Evolutionary conservation across 2,113 vertebrate genomes (phyloP), one percentile per base, ranked within the genome.

Genomic region (Pseudorasbora parva): DNA sequence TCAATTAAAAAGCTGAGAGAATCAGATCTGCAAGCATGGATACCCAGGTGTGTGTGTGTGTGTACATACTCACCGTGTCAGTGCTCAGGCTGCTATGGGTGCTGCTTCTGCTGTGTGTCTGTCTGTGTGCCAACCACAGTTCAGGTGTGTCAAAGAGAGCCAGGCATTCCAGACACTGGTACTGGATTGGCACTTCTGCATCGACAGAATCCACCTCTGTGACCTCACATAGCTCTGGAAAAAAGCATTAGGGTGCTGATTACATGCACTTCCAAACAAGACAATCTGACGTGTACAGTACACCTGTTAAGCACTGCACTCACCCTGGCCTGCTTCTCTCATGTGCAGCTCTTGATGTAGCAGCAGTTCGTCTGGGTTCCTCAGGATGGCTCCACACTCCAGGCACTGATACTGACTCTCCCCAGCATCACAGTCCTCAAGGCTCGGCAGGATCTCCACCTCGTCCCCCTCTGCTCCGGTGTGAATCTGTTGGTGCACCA

Each of bases 281-380:
- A 54, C 51, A 54, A 54, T 54, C 51, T 21, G 51, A 33, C 47
- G 12, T 75, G 47, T 25, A 33, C 47, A 56, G n/a, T n/a, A n/a
- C n/a, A n/a, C n/a, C n/a, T n/a, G n/a, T n/a, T n/a, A n/a, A n/a
- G 49, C 10, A 23, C 37, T 5, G 21, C 21, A 45, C 78, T 80
- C 78, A 80, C 78, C 92, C 89, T 93, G 83, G 62, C 92, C 90
- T 5, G 91, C 90, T 82, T 95, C 95, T 33, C 92, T 93, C 91
- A 96, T 95, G 90, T 98, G 97, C 91, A 95, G 93, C 71, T 96
- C 96, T 87, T 96, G 96, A 89, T 97, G 96, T 77, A 94, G 93
- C 76, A 98, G 93, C 74, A 98, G 94, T 78, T 96, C 95, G 0
- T 95, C 91, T 0, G 94, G 93, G 64, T 96, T 95, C 14, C 93